phyloP scores from a whole-genome alignment of 2,797 vertebrate species.

The Manis javanica region DNA sequence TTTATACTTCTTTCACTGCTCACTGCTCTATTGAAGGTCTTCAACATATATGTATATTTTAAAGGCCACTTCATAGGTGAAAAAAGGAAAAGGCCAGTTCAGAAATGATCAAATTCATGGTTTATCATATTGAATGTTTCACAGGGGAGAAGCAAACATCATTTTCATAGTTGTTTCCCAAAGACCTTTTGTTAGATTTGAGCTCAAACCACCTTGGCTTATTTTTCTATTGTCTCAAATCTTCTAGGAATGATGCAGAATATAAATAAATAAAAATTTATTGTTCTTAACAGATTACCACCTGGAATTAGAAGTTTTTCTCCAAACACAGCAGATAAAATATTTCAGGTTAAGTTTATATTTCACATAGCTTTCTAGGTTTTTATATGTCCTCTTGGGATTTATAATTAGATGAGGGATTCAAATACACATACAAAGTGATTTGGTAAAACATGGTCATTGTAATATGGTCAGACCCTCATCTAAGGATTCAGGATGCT shows the following conservation, averaged over 20 bases:
- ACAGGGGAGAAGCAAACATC: neutral
- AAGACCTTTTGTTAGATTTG: neutral
- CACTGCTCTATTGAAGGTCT: neutral
- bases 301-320: constrained; percentile 8
- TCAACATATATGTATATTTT: neutral
- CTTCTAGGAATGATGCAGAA: neutral
- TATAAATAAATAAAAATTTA: constrained; percentile 5
- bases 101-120: neutral
- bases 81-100: neutral
- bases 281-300: constrained; percentile 25
- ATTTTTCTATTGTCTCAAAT: neutral
- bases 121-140: constrained; percentile 43
- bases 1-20: neutral
- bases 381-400: constrained; percentile 6
- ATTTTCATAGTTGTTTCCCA: constrained; percentile 4
- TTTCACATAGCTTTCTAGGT: neutral
- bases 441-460: neutral
- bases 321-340: neutral
- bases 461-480: neutral
- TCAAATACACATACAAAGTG: neutral
- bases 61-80: neutral
- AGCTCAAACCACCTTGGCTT: neutral
- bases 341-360: constrained; percentile 9
- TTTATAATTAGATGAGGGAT: neutral
- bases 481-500: neutral